A percentile compares a stretch with the other conserved stretches of the same genome.
Evolutionary conservation across 2,888 invertebrate genomes (phyloP).

Genomic region (Coelogynopora nodosa): DNA sequence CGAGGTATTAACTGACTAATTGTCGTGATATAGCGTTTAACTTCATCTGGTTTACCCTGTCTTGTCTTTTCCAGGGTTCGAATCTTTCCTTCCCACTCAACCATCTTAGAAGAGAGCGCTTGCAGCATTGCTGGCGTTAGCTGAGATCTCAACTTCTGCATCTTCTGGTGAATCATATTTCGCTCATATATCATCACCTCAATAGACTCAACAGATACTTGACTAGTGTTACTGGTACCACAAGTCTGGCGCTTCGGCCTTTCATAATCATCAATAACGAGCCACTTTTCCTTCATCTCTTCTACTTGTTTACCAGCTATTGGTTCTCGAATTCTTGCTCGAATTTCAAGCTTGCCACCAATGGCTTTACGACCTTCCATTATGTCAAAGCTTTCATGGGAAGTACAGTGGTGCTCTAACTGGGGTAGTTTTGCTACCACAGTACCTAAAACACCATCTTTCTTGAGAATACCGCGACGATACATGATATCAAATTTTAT

Average conservation of each 20-base stretch:
- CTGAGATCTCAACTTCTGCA: not conserved
- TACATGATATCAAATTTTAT: slow-evolving; percentile 86
- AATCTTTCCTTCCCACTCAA: not conserved
- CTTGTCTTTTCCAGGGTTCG: not conserved
- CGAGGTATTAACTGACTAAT: slow-evolving; percentile 52
- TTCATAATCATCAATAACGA: slow-evolving; percentile 68
- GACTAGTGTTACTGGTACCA: not conserved
- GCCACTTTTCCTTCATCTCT: slow-evolving; percentile 83
- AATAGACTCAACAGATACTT: slow-evolving; percentile 51
- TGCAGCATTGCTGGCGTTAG: slow-evolving; percentile 7
- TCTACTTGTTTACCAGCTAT: slow-evolving; percentile 69
- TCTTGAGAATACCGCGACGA: slow-evolving; percentile 86
- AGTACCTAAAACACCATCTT: slow-evolving; percentile 79
- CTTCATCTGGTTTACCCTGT: not conserved
- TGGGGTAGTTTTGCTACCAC: slow-evolving; percentile 78
- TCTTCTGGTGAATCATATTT: not conserved
- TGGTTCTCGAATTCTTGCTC: slow-evolving; percentile 80
- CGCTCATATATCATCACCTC: slow-evolving; percentile 58
- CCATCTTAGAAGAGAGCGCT: not conserved
- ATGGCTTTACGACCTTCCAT: slow-evolving; percentile 72
- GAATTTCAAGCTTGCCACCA: slow-evolving; percentile 85
- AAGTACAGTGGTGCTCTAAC: slow-evolving; percentile 79
- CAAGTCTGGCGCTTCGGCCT: not conserved
- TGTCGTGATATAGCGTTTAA: slow-evolving; percentile 50
- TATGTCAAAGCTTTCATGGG: slow-evolving; percentile 83